Percentiles rank a stretch among this genome's conserved stretches.
Conservation (phyloP, 2,113 vertebrate species). For the Clarias gariepinus region DNA sequence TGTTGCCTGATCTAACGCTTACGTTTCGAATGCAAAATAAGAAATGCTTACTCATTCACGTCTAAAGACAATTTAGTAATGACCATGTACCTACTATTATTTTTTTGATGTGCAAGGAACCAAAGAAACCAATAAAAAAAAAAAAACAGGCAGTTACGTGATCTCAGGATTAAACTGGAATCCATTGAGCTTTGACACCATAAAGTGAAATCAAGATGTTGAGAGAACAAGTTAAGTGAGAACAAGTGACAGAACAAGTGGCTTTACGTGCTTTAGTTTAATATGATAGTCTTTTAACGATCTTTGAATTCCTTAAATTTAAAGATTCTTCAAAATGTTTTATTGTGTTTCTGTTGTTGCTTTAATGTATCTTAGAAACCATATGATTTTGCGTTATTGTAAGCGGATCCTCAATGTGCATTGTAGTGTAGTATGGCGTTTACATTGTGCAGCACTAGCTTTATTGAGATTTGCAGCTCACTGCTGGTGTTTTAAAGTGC, state of each 20-base stretch:
- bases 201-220: not conserved
- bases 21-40: too few relatives aligned
- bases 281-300: not conserved
- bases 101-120: not conserved
- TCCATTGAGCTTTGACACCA: not conserved
- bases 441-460: not conserved
- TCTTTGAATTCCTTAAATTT: not conserved
- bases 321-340: too few relatives aligned
- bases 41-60: not conserved
- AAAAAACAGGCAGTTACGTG: not conserved
- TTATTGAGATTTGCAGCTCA: not conserved
- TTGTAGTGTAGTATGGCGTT: not conserved
- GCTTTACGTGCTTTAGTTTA: not conserved
- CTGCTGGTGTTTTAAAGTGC: constrained; percentile 41
- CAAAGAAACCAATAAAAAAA: not conserved
- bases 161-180: not conserved
- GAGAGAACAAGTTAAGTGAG: too few relatives aligned
- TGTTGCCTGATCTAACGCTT: too few relatives aligned
- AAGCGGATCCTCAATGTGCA: not conserved
- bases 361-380: not conserved
- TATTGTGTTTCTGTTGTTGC: not conserved
- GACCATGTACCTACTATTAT: not conserved
- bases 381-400: not conserved
- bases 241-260: not conserved
- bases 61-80: not conserved